Evolutionary conservation across 2,888 invertebrate species (phyloP), one percentile per base, ranked within the genome.

Genomic region (Tiliacea citrago): DNA sequence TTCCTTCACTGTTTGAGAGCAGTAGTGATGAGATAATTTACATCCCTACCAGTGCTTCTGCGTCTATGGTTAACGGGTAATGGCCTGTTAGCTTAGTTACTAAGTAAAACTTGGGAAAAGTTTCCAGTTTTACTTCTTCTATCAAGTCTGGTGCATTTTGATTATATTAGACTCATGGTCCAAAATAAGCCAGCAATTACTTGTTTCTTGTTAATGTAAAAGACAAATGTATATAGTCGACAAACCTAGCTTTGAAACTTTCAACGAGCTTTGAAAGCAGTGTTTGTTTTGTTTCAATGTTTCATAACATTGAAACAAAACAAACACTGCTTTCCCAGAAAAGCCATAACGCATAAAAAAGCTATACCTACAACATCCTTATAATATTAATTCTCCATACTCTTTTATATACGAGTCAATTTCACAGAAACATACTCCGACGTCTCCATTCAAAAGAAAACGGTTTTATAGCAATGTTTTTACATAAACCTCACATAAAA

Each of bases 401-500:
- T 78, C 63, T 29, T 51, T 71, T 68, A 58, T 55, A 66, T 70
- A 73, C 49, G 84, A 90, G 87, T 88, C 88, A 86, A 90, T 91
- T 89, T 86, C 78, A 75, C 80, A 79, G 76, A 83, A 84, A 84
- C 82, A 81, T 73, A 73, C 82, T 79, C 81, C 79, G 82, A 87
- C 90, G 84, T 90, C 91, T 92, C 90, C 90, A 91, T 92, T 87
- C 87, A 82, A 82, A 85, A 87, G 88, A 86, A 91, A 90, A 91
- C 90, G 89, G 86, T 93, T 93, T 94, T 94, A 94, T 94, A 92
- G 90, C 92, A 84, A 71, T 93, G 91, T 92, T 93, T 93, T 94
- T 93, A 93, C 94, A 94, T 94, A 93, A 93, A 92, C 87, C 90
- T 87, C 90, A 82, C 92, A 93, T 94, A 93, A 94, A 93, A 90